phyloP scores from a whole-genome alignment of 2,797 vertebrate genomes.

The Podarcis siculus region DNA sequence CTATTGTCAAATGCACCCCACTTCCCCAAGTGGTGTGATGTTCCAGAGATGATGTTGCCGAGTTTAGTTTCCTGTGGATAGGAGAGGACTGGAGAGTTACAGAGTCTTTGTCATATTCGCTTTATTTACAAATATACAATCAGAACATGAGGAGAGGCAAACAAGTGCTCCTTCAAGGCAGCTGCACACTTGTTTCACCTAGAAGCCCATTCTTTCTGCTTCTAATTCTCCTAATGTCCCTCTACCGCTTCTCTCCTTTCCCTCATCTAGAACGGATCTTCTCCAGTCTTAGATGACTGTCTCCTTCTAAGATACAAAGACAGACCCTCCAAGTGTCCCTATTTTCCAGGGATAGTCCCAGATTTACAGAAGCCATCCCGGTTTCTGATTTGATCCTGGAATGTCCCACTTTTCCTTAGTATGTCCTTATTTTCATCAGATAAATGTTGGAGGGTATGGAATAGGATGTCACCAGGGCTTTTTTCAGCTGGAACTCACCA shows the following conservation, averaged over 20 bases:
- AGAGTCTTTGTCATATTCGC: neutral
- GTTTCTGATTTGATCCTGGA: too few relatives aligned
- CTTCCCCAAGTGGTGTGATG: neutral
- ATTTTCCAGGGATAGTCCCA: too few relatives aligned
- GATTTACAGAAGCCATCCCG: too few relatives aligned
- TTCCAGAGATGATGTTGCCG: neutral
- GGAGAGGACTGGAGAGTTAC: neutral
- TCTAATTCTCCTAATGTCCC: neutral
- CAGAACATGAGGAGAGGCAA: neutral
- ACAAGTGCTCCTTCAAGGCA: neutral
- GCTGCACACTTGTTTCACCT: neutral
- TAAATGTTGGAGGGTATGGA: too few relatives aligned
- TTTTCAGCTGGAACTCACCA: too few relatives aligned
- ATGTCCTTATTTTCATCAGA: too few relatives aligned
- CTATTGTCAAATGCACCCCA: neutral
- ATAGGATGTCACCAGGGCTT: too few relatives aligned
- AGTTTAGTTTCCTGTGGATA: neutral
- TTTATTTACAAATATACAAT: slow-evolving; percentile 4
- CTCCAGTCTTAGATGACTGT: neutral
- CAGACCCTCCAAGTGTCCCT: neutral
- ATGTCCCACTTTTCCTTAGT: too few relatives aligned
- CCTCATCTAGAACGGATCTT: neutral
- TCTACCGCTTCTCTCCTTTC: neutral
- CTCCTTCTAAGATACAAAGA: neutral
- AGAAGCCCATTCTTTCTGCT: neutral